Evolutionary conservation across 2,113 vertebrate species (phyloP), one percentile per base, ranked within the genome.

Genomic region (Lucifuga dentata): DNA sequence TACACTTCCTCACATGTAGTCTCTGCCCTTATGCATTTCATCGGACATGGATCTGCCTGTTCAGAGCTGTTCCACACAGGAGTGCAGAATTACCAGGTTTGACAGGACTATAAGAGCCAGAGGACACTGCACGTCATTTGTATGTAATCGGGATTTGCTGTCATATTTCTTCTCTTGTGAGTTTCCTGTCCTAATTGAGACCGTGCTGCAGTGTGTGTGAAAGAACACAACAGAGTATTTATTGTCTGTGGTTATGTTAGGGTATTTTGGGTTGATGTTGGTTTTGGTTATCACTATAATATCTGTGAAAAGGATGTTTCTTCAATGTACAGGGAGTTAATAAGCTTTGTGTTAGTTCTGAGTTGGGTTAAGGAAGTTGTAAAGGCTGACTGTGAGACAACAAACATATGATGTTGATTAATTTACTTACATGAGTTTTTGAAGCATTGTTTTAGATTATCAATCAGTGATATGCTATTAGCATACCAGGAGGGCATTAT

Each of bases 101-200:
- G 76, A 77, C 78, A 78, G 44, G 38, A 44, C 24, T 12, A 49
- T 57, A 70, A 15, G 58, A 82, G 75, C 78, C 65, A 88, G 75
- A 83, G 84, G 84, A 81, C 81, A 74, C 63, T 59, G 76, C 55
- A 73, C 67, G 75, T 86, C 57, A 76, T 89, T 86, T 85, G 75
- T 78, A 87, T 84, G 80, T 80, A 65, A 58, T 66, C 21, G 24
- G 59, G 44, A 72, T 72, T 58, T 73, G 71, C 41, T 63, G 51
- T 58, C 57, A 44, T 61, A 26, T 61, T 56, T 69, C 23, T 63
- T 59, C 23, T 21, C 73, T 35, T 67, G 49, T 64, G 33, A 72
- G 61, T 45, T 63, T 60, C 23, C 19, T 17, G 2, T 50, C 61
- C 29, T 16, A 5, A 2, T 24, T 29, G 32, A 26, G 69, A 74